Evolutionary conservation across 1,140 invertebrate genomes (phyloP), one percentile per base, ranked within the genome.

Genomic region (Sarcophaga bullata): DNA sequence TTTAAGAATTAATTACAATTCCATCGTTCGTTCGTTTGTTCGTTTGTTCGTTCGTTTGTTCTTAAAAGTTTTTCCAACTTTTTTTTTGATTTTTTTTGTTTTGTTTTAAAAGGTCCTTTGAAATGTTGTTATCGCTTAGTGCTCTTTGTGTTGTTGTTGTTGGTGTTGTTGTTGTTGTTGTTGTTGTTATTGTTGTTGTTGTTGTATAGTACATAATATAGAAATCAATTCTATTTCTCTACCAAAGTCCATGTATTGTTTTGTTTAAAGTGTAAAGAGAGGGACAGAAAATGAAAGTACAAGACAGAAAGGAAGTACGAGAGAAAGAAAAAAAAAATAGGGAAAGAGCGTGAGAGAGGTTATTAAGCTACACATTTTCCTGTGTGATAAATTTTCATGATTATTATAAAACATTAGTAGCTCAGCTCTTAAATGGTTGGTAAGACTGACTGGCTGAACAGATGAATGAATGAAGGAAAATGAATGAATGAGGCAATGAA

Each of bases 361-460:
- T 37, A 37, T 37, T 37, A 37, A 37, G 25, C 25, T 37, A 37
- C 25, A 37, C 54, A 58, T 13, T 15, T 58, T 58, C 15, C 6
- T 13, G 0, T n/a, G 13, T 58, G 54, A 58, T 58, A 58, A 58
- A 58, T 58, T 58, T 58, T 58, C 3, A 58, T 58, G 54, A 58
- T 58, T 58, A 58, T 58, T 58, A 58, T n/a, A 58, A 58, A 58
- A 58, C 54, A 58, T 58, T 58, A 58, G 54, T 58, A 58, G 13
- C n/a, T 11, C 54, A n/a, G 4, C 54, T 58, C 6, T 37, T 37
- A 37, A 2, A 15, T 15, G 11, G 1, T 7, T n/a, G 7, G 7
- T n/a, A 3, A n/a, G 15, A 58, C 10, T 58, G 54, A n/a, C 15
- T 58, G 54, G 15, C 15, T 58, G 54, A 5, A n/a, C 25, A 37